These are phyloP conservation scores for Brevimyrus niger DNA, from an alignment of 2,113 vertebrate genomes.

Conservation along the genomic window DNA sequence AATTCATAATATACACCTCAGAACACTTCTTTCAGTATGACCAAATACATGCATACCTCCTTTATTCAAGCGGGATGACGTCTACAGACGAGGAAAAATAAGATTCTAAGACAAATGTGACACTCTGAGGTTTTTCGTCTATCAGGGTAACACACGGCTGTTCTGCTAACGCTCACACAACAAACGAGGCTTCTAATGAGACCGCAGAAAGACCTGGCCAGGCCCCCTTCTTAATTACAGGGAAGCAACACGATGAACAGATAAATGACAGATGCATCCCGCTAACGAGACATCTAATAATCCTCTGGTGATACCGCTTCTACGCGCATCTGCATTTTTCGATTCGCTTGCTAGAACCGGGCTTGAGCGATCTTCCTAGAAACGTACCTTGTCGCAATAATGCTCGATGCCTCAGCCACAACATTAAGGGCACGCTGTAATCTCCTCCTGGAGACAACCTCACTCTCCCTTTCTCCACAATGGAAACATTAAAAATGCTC, in stretches of 20 bases:
- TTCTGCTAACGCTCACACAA: neutral
- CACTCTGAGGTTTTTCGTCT: neutral
- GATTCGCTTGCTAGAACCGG: conserved; percentile 51
- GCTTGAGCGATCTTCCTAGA: conserved; percentile 45
- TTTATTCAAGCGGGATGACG: neutral
- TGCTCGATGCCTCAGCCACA: conserved; percentile 39
- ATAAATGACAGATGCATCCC: conserved; percentile 34
- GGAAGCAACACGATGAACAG: conserved; percentile 60
- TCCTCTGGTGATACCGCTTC: conserved; percentile 59
- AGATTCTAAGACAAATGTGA: neutral
- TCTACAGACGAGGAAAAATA: neutral
- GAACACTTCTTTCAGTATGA: neutral
- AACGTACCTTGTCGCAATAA: conserved; percentile 30
- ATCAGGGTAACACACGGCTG: neutral
- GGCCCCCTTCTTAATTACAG: conserved; percentile 41
- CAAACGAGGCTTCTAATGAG: neutral
- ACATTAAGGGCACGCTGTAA: conserved; percentile 55
- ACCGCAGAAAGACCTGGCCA: neutral
- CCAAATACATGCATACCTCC: neutral
- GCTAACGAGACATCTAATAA: conserved; percentile 36
- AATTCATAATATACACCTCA: neutral
- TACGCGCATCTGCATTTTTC: conserved; percentile 31
- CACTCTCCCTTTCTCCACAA: conserved; percentile 59
- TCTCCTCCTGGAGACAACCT: conserved; percentile 57
- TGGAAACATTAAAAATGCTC: conserved; percentile 65